phyloP scores from a whole-genome alignment of 2,797 vertebrate genomes.

The Petrocephalus schoutedeni region DNA sequence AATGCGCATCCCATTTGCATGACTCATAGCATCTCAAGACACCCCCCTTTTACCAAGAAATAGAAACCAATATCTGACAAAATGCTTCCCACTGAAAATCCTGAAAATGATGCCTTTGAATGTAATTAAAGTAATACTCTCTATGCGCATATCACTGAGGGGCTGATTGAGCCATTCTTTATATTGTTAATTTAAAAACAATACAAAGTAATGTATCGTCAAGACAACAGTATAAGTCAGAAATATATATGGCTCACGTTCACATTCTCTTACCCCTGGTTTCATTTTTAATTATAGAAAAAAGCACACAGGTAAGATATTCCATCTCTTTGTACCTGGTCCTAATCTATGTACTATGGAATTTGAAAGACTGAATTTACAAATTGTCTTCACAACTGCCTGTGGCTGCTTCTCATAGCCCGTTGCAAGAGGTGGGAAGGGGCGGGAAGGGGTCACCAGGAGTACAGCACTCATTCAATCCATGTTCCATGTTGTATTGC shows the following conservation, averaged over 20 bases:
- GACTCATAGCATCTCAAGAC: not conserved
- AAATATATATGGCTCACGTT: not conserved
- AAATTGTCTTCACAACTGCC: not conserved
- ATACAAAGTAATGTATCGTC: not conserved
- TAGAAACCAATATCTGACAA: not conserved
- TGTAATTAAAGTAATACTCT: not conserved
- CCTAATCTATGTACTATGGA: not conserved
- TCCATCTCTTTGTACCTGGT: not conserved
- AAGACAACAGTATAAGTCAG: not conserved
- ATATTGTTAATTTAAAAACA: not conserved
- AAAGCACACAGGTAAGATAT: not conserved
- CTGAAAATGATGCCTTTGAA: not conserved
- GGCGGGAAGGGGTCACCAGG: not conserved
- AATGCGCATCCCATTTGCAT: not conserved
- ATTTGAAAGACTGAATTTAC: not conserved
- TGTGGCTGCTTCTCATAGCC: not conserved
- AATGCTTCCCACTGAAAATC: not conserved
- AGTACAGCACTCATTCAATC: not conserved
- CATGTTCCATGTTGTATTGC: not conserved
- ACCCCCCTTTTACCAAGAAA: not conserved
- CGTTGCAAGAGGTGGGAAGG: not conserved
- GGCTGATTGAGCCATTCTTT: not conserved
- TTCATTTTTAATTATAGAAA: not conserved
- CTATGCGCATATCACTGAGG: not conserved
- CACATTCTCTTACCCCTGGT: not conserved